Percentiles rank a stretch among this genome's conserved stretches.
phyloP scores from a whole-genome alignment of 2,113 vertebrate species.

The Haemorhous mexicanus region DNA sequence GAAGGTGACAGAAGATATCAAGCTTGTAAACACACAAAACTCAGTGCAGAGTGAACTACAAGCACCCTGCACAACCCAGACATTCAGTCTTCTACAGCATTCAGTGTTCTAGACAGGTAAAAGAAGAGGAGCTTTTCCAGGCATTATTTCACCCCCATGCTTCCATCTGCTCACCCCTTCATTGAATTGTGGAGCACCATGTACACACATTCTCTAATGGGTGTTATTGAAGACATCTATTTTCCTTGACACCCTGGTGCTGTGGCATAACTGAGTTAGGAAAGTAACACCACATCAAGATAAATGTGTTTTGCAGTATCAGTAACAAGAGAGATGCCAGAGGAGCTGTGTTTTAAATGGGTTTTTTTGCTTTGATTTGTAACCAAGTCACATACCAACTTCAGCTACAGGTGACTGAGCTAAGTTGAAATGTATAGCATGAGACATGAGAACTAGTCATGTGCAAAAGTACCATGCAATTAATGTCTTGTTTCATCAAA shows the following conservation, averaged over 20 bases:
- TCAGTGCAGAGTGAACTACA: background rate
- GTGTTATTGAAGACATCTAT: conserved; percentile 55
- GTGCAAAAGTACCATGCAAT: background rate
- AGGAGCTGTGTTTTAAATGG: background rate
- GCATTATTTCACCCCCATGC: background rate
- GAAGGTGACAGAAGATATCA: background rate
- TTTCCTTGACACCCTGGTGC: background rate
- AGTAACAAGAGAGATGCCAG: background rate
- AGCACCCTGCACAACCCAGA: background rate
- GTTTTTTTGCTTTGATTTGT: background rate
- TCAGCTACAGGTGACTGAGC: background rate
- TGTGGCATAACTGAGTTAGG: background rate
- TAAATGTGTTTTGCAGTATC: background rate
- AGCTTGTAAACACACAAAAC: background rate
- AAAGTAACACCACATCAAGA: background rate
- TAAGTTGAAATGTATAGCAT: background rate
- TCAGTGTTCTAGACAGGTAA: background rate
- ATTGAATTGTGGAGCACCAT: background rate
- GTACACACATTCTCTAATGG: background rate
- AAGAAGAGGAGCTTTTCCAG: background rate
- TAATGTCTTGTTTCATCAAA: background rate
- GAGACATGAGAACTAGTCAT: background rate
- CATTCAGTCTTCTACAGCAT: background rate
- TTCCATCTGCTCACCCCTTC: background rate
- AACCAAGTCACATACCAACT: background rate